Conservation (phyloP, 2,113 vertebrate species). For the Stomatorhinus ivindoensis region DNA sequence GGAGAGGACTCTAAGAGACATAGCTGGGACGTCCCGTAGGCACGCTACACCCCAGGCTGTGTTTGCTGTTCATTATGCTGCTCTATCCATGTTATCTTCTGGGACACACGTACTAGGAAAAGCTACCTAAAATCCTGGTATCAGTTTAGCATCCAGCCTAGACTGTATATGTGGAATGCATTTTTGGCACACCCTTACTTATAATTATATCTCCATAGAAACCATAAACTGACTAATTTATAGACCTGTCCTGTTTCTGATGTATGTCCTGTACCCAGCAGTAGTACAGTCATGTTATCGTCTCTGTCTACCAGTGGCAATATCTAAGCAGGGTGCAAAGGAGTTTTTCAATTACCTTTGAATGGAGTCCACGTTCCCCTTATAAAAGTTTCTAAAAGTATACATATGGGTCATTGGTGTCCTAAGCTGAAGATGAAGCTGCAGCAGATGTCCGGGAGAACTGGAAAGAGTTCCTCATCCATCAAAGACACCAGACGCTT, state of each 20-base stretch:
- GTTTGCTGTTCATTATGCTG: not conserved
- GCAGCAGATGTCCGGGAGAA: not conserved
- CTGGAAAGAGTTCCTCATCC: not conserved
- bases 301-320: not conserved
- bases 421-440: not conserved
- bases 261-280: not conserved
- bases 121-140: not conserved
- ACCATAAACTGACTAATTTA: not conserved
- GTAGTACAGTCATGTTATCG: not conserved
- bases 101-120: not conserved
- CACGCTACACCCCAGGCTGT: not conserved
- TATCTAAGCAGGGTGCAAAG: not conserved
- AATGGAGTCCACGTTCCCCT: not conserved
- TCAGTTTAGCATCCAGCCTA: not conserved
- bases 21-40: not conserved
- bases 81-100: not conserved
- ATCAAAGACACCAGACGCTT: not conserved
- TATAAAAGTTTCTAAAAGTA: not conserved
- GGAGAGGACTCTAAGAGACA: not conserved
- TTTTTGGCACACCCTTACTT: not conserved
- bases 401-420: not conserved
- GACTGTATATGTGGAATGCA: not conserved
- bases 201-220: not conserved
- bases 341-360: not conserved
- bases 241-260: not conserved